These are phyloP conservation scores for Lipotes vexillifer DNA, from an alignment of 2,113 vertebrate genomes.

Conservation along the genomic window DNA sequence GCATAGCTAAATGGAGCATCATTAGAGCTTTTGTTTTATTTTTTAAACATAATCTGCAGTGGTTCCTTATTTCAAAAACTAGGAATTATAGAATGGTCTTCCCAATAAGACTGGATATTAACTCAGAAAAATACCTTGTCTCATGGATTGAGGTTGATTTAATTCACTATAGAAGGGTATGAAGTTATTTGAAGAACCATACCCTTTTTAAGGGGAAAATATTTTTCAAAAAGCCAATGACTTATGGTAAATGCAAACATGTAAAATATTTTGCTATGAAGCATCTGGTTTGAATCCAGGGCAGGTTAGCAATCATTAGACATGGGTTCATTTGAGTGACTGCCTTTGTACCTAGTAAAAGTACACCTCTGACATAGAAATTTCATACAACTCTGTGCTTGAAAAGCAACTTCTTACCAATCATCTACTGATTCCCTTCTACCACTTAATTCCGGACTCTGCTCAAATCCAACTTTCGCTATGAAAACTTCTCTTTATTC, in stretches of 20 bases:
- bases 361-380: not conserved
- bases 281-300: not conserved
- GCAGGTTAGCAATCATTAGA: not conserved
- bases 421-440: not conserved
- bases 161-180: not conserved
- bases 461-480: not conserved
- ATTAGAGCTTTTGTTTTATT: not conserved
- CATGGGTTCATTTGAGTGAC: not conserved
- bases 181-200: not conserved
- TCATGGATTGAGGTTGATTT: not conserved
- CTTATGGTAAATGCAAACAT: not conserved
- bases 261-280: not conserved
- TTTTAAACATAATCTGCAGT: not conserved
- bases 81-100: not conserved
- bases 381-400: not conserved
- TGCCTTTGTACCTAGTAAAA: not conserved
- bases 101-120: not conserved
- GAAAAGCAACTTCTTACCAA: not conserved
- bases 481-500: not conserved
- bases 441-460: not conserved
- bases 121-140: not conserved
- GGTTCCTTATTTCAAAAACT: not conserved
- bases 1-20: not conserved
- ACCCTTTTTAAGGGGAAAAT: not conserved
- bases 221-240: not conserved